Conservation (phyloP, 1,140 invertebrate species). For the Saccostrea glomerata region DNA sequence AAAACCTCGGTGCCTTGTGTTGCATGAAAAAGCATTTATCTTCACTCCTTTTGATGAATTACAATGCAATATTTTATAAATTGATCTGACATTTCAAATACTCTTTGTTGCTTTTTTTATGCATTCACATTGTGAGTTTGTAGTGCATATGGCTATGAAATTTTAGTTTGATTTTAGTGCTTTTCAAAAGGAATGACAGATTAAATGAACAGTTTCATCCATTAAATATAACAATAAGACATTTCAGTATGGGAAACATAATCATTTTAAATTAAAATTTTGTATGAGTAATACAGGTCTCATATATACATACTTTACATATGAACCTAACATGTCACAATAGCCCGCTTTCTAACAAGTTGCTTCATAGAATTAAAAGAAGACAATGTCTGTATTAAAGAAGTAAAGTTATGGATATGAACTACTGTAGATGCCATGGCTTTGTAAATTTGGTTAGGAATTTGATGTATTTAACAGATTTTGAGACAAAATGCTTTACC, state of each 20-base stretch:
- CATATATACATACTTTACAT: no score
- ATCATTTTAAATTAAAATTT: not conserved
- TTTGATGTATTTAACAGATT: not conserved
- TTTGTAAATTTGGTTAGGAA: not conserved
- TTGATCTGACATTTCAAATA: not conserved
- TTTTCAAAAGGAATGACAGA: not conserved
- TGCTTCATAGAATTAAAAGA: not conserved
- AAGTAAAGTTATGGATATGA: not conserved
- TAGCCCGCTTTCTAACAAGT: not conserved
- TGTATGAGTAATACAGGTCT: not conserved
- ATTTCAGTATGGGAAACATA: not conserved
- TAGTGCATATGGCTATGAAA: not conserved
- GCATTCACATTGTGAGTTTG: not conserved
- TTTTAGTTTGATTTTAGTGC: not conserved
- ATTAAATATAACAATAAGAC: not conserved
- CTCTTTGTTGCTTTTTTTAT: not conserved
- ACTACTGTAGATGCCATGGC: not conserved
- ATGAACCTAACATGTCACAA: not conserved
- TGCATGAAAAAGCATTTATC: constrained; percentile 42
- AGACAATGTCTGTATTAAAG: not conserved
- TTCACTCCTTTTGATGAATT: constrained; percentile 15
- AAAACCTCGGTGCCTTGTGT: constrained; percentile 41
- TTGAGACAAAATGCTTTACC: not conserved
- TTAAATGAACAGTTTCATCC: not conserved
- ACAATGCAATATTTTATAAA: no score